Conservation (phyloP, 2,113 vertebrate species). For the Ramphastos sulfuratus region DNA sequence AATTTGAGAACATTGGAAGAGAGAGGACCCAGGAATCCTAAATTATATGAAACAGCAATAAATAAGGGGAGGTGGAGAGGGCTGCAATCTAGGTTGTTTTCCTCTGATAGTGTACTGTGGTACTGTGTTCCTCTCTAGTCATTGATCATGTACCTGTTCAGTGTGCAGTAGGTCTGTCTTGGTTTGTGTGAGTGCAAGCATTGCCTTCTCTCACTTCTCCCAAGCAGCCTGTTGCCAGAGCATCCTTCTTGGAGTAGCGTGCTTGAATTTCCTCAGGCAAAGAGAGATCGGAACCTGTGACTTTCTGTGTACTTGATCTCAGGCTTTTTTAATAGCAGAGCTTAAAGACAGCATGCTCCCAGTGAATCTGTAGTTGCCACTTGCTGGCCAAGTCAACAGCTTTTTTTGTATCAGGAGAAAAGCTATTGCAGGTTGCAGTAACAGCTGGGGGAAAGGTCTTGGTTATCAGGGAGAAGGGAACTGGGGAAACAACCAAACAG, state of each 20-base stretch:
- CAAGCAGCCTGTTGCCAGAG: neutral
- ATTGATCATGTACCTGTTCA: neutral
- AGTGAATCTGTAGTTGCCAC: neutral
- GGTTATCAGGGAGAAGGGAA: neutral
- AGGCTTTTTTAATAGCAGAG: neutral
- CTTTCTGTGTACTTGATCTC: neutral
- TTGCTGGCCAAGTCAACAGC: neutral
- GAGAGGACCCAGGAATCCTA: neutral
- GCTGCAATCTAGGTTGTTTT: neutral
- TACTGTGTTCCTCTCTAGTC: neutral
- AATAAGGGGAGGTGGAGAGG: neutral
- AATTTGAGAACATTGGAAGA: accelerated
- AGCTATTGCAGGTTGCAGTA: accelerated
- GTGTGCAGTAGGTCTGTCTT: neutral
- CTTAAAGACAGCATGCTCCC: accelerated
- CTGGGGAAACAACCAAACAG: too few relatives aligned
- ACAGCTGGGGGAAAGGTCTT: neutral
- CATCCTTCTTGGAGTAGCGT: neutral
- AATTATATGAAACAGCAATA: neutral
- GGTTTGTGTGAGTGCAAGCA: neutral
- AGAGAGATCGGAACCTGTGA: neutral
- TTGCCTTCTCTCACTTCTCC: neutral
- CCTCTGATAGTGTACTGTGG: neutral
- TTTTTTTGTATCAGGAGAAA: neutral
- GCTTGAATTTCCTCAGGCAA: neutral